Evolutionary conservation across 2,797 vertebrate genomes (phyloP), one percentile per base, ranked within the genome.

Genomic region (Oophaga sylvatica): DNA sequence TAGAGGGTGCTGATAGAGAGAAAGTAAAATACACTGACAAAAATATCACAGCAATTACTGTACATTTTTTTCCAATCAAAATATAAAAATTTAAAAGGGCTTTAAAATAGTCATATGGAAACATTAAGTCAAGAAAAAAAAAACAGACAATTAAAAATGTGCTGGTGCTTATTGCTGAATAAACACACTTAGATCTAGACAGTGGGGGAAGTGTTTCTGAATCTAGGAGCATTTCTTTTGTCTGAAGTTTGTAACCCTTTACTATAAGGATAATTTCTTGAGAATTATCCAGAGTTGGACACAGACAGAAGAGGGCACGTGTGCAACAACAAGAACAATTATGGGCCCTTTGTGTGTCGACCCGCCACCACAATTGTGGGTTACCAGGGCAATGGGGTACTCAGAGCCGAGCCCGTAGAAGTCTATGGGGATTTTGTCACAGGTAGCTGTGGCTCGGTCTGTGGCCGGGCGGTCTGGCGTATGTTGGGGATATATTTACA

Each of bases 31-130:
- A 63, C 78, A 86, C 73, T 70, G 80, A 57, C 20, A 80, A 26
- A 80, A 87, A 82, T 86, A 75, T 83, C 59, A 17, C 71, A 73
- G 80, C 84, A 89, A 89, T 87, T 89, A 89, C 71, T 65, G 53
- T 86, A 71, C 56, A 59, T 75, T 70, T 78, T 65, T 86, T 83
- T 89, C 77, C 88, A 86, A 89, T 89, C 88, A 89, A 87, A 89
- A 89, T 89, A 83, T 86, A 89, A 87, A 86, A 89, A 86, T 89
- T 89, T 89, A 86, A 86, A 86, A 86, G 88, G 84, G 84, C 88
- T 89, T 87, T 80, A 89, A 89, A 86, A 89, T 89, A 83, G 73
- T 83, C 88, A 53, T 60, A 86, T 89, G 88, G 88, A 83, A 83
- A 80, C 88, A 89, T 89, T 89, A 89, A 89, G 84, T 86, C 59